Conservation (phyloP, 2,113 vertebrate genomes). For the Osmerus mordax region DNA sequence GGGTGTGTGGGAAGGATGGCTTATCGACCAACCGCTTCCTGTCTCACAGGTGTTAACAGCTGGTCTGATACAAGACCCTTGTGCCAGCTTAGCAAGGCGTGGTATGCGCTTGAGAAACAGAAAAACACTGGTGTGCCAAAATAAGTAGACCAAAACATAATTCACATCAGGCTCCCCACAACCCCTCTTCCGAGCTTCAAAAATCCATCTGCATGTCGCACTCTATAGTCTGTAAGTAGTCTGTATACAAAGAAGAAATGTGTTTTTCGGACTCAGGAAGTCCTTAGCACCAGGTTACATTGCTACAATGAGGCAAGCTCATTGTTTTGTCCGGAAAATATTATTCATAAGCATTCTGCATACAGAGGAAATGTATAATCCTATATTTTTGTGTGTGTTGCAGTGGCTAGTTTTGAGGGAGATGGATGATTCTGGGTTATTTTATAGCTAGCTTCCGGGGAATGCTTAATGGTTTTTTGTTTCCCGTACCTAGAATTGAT, state of each 20-base stretch:
- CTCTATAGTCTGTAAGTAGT: no score
- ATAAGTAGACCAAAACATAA: slow-evolving; percentile 35
- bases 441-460: slow-evolving; percentile 19
- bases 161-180: slow-evolving; percentile 20
- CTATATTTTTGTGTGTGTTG: slow-evolving; percentile 24
- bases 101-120: slow-evolving; percentile 10
- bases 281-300: slow-evolving; percentile 34
- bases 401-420: slow-evolving; percentile 33
- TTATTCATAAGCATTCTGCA: slow-evolving; percentile 32
- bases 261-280: slow-evolving; percentile 35
- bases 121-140: slow-evolving; percentile 31
- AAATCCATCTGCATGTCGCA: slow-evolving; percentile 19
- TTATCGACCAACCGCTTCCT: slow-evolving; percentile 42
- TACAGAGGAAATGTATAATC: slow-evolving; percentile 40
- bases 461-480: slow-evolving; percentile 37
- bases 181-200: background rate
- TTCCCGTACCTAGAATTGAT: slow-evolving; percentile 19
- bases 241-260: background rate
- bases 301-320: slow-evolving; percentile 13
- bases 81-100: background rate
- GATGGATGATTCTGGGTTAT: slow-evolving; percentile 31
- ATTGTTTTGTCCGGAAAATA: slow-evolving; percentile 25
- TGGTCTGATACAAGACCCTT: slow-evolving; percentile 10
- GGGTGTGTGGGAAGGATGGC: background rate
- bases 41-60: slow-evolving; percentile 36